phyloP scores from a whole-genome alignment of 2,888 invertebrate genomes.

The Ichneumoninae sp. region DNA sequence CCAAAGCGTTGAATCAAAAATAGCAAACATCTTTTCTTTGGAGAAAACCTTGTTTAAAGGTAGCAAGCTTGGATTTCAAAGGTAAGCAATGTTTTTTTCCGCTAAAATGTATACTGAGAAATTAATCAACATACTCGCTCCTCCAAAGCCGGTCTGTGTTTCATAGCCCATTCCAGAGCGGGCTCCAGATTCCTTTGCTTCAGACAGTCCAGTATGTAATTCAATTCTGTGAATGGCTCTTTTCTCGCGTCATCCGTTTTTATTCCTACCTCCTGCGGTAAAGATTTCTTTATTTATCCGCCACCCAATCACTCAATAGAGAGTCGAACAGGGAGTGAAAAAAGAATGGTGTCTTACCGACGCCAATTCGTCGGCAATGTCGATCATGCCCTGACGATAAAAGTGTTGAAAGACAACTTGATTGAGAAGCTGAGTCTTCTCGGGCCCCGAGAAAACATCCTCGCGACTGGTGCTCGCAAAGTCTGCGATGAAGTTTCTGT shows the following conservation, averaged over 20 bases:
- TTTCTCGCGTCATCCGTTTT: conserved; percentile 88
- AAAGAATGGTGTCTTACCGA: conserved; percentile 83
- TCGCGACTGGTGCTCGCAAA: conserved; percentile 95
- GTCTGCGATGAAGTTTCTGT: conserved; percentile 96
- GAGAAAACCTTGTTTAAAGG: background rate
- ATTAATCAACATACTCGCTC: conserved; percentile 84
- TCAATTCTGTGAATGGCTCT: conserved; percentile 93
- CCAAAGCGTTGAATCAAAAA: background rate
- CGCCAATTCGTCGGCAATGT: conserved; percentile 94
- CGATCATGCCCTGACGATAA: conserved; percentile 96
- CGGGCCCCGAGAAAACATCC: conserved; percentile 90
- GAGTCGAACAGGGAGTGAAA: background rate
- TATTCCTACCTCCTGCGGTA: conserved; percentile 88
- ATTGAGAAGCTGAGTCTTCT: conserved; percentile 90
- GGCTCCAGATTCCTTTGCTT: conserved; percentile 92
- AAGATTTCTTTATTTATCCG: conserved; percentile 39
- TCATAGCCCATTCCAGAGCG: conserved; percentile 94
- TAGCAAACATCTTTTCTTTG: no score
- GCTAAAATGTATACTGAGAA: background rate
- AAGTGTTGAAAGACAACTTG: conserved; percentile 98
- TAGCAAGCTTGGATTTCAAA: background rate
- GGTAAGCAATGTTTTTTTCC: background rate
- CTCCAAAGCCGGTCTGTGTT: conserved; percentile 90
- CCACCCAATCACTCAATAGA: background rate
- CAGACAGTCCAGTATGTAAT: conserved; percentile 94